These are phyloP conservation scores for Mormyrus iriodes DNA, from an alignment of 2,113 vertebrate genomes.

Conservation along the genomic window DNA sequence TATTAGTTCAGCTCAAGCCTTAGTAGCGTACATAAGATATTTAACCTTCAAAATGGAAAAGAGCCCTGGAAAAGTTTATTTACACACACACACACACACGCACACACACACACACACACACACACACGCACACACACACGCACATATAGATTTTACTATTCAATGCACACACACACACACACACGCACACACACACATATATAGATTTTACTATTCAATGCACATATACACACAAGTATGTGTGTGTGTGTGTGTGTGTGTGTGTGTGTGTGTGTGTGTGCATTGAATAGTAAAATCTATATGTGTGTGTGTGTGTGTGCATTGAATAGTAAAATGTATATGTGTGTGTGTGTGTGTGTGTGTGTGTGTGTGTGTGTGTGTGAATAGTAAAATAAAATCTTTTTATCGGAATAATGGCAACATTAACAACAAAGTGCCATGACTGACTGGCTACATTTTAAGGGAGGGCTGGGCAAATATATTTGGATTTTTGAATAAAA, in stretches of 20 bases:
- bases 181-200: no score
- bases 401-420: not conserved
- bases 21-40: not conserved
- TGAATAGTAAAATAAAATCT: not conserved
- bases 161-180: no score
- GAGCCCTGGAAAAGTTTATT: not conserved
- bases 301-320: no score
- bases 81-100: not conserved
- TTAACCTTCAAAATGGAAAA: not conserved
- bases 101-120: no score
- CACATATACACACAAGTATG: no score
- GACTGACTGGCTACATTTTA: not conserved
- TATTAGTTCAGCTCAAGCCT: not conserved
- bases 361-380: not conserved
- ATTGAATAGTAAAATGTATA: no score
- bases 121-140: no score
- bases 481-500: not conserved
- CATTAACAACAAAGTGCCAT: not conserved
- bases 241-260: no score
- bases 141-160: no score
- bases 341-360: not conserved
- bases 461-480: not conserved
- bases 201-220: no score
- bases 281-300: no score
- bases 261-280: no score